These are phyloP conservation scores for Rhopalosiphum nymphaeae DNA, from an alignment of 2,888 invertebrate species.

Conservation along the genomic window DNA sequence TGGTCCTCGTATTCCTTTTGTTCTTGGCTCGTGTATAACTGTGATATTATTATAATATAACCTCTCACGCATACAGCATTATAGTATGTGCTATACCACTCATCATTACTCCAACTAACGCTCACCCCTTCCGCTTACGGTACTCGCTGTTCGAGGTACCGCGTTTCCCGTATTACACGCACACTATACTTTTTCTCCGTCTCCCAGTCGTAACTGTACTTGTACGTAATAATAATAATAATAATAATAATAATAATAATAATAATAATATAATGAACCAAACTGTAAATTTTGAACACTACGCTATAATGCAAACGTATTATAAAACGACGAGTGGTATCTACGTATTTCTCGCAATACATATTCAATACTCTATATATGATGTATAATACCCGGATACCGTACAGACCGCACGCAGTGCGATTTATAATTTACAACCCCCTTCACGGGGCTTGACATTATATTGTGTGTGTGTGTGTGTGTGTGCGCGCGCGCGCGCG, in stretches of 20 bases:
- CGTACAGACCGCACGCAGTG: not conserved
- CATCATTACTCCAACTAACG: not conserved
- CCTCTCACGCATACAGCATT: not conserved
- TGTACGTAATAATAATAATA: not conserved
- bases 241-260: not conserved
- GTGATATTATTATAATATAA: conserved; percentile 11
- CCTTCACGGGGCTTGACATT: not conserved
- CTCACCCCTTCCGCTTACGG: not conserved
- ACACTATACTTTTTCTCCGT: not conserved
- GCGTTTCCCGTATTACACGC: not conserved
- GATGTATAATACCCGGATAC: not conserved
- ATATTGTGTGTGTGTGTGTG: not conserved
- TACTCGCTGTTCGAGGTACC: not conserved
- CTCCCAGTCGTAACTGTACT: not conserved
- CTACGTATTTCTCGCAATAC: not conserved
- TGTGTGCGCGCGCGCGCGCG: too few species aligned
- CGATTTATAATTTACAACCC: not conserved
- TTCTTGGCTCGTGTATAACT: not conserved
- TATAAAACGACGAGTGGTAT: not conserved
- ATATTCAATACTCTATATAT: not conserved
- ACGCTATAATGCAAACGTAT: not conserved
- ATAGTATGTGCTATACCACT: not conserved
- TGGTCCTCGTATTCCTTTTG: conserved; percentile 16
- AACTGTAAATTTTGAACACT: not conserved
- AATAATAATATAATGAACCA: not conserved